phyloP scores from a whole-genome alignment of 1,140 invertebrate genomes.

The Drosophila tani region DNA sequence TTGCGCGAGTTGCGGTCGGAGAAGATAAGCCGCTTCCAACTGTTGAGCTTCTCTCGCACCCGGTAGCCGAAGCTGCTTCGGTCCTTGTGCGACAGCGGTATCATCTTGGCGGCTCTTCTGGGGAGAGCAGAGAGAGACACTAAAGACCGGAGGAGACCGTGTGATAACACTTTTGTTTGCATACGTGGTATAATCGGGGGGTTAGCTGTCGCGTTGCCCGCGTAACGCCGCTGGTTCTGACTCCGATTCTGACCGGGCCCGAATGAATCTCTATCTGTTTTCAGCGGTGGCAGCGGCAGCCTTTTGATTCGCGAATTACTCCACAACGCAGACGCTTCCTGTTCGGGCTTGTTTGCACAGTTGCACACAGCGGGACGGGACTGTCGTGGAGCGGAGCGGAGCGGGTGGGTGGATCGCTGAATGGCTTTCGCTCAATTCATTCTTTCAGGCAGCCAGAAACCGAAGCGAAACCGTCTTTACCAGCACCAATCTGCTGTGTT shows the following conservation, averaged over 20 bases:
- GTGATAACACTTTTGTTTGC: conserved; percentile 72
- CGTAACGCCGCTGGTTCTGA: conserved; percentile 37
- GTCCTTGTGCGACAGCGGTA: conserved; percentile 92
- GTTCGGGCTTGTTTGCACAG: conserved; percentile 61
- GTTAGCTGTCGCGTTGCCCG: conserved; percentile 32
- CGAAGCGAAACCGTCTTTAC: conserved; percentile 40
- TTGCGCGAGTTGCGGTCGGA: conserved; percentile 97
- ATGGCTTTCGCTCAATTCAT: conserved; percentile 67
- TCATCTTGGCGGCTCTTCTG: conserved; percentile 56
- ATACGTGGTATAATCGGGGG: conserved; percentile 76
- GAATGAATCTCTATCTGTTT: conserved; percentile 44
- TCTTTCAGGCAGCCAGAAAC: conserved; percentile 39
- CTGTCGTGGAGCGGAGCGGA: conserved; percentile 26
- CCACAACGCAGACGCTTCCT: conserved; percentile 59
- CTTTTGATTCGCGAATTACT: conserved; percentile 42
- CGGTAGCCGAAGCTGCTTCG: conserved; percentile 88
- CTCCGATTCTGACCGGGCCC: conserved; percentile 37
- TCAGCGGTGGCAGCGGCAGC: conserved; percentile 40
- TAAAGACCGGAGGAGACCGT: conserved; percentile 9
- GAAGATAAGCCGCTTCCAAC: conserved; percentile 95
- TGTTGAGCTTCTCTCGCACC: conserved; percentile 90
- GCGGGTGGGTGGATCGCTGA: conserved; percentile 28
- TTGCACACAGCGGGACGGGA: conserved; percentile 34
- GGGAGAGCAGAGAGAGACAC: not conserved
- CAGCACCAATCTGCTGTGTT: conserved; percentile 74